phyloP scores from a whole-genome alignment of 2,113 vertebrate species.

The Glaucidium brasilianum region DNA sequence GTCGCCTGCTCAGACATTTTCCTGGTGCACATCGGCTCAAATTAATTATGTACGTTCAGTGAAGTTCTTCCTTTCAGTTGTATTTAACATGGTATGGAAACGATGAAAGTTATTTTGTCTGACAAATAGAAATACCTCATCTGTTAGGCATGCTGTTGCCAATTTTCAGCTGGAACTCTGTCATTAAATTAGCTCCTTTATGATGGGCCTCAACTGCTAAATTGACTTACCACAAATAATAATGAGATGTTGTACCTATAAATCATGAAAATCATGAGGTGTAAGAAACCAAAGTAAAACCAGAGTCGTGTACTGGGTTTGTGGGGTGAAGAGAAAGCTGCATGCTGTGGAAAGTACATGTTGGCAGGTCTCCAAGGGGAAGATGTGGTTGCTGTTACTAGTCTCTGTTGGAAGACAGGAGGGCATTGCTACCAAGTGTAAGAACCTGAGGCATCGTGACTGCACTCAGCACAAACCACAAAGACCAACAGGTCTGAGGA shows the following conservation, averaged over 20 bases:
- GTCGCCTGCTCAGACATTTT: too few species aligned
- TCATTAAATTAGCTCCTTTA: not conserved
- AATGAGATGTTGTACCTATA: not conserved
- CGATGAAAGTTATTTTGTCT: fast-evolving
- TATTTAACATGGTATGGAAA: not conserved
- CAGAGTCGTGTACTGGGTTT: not conserved
- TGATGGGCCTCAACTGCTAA: not conserved
- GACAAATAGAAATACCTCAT: fast-evolving
- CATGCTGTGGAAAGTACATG: fast-evolving
- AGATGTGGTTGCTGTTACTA: not conserved
- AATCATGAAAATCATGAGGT: not conserved
- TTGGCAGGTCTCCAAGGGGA: fast-evolving
- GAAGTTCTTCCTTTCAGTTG: not conserved
- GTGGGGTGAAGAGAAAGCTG: not conserved
- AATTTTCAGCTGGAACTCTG: not conserved
- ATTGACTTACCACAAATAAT: not conserved
- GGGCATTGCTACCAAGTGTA: not conserved
- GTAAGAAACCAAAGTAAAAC: not conserved
- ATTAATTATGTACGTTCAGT: fast-evolving
- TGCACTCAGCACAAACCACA: not conserved
- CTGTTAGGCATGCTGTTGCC: fast-evolving
- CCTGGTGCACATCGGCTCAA: too few species aligned
- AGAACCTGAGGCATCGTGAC: fast-evolving
- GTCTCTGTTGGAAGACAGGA: not conserved
- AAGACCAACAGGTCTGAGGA: not conserved